phyloP scores from a whole-genome alignment of 2,797 vertebrate species.

The Nyctalus aviator region DNA sequence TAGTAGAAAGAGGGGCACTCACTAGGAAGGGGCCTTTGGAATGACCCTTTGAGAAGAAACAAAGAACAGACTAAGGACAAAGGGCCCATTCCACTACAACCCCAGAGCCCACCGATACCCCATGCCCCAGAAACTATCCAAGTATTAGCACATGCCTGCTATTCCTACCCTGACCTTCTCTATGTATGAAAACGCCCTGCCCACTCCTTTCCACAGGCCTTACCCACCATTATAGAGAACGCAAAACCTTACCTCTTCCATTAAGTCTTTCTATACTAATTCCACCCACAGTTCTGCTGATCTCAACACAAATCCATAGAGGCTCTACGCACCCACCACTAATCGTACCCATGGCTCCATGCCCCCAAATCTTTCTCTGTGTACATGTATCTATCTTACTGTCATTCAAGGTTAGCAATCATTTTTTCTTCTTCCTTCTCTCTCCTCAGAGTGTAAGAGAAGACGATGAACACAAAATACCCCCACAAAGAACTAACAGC shows the following conservation, averaged over 20 bases:
- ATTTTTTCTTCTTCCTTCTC: background rate
- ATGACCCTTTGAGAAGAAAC: conserved; percentile 91
- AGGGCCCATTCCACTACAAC: background rate
- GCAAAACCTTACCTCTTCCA: background rate
- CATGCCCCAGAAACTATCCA: rapidly evolving
- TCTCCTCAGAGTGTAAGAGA: background rate
- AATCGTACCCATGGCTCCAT: background rate
- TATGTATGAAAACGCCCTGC: rapidly evolving
- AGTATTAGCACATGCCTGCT: background rate
- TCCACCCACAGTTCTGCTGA: background rate
- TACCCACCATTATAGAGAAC: background rate
- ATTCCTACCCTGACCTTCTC: background rate
- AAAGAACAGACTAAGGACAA: background rate
- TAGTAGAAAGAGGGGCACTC: conserved; percentile 97
- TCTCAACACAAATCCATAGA: background rate
- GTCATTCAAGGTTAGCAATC: background rate
- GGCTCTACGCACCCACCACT: background rate
- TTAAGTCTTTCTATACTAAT: conserved; percentile 8
- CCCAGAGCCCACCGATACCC: background rate
- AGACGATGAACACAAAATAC: background rate
- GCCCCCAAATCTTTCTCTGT: background rate
- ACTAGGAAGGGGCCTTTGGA: conserved; percentile 99
- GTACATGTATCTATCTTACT: background rate
- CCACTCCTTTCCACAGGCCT: background rate
- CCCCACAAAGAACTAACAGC: conserved; percentile 38